These are phyloP conservation scores for Odontocerum albicorne DNA, from an alignment of 2,888 invertebrate genomes.

Conservation along the genomic window DNA sequence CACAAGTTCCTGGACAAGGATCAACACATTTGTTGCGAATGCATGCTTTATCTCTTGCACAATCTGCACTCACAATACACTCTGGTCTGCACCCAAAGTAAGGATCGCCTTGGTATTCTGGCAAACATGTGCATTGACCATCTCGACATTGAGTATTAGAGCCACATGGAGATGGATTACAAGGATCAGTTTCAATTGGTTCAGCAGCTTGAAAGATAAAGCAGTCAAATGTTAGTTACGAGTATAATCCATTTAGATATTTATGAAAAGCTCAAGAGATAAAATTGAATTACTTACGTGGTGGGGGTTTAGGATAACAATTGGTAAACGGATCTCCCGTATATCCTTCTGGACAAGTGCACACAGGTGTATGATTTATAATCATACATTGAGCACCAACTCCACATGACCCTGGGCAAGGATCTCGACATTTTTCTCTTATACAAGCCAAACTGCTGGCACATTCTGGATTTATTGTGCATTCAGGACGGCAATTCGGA, in stretches of 20 bases:
- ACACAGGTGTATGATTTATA: constrained; percentile 74
- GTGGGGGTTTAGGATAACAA: constrained; percentile 59
- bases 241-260: background rate
- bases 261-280: no score
- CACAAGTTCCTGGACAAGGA: constrained; percentile 74
- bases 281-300: constrained; percentile 35
- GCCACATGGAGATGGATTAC: constrained; percentile 78
- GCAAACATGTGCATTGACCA: constrained; percentile 73
- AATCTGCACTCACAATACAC: constrained; percentile 79
- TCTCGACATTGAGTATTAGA: constrained; percentile 72
- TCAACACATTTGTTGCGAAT: constrained; percentile 68
- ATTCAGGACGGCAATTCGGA: constrained; percentile 70
- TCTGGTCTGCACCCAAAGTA: constrained; percentile 77
- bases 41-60: constrained; percentile 75
- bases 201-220: constrained; percentile 42
- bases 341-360: constrained; percentile 64
- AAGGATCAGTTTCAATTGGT: constrained; percentile 59
- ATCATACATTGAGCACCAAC: constrained; percentile 72
- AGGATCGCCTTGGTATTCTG: constrained; percentile 79
- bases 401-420: constrained; percentile 79
- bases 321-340: constrained; percentile 76
- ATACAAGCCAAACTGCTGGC: constrained; percentile 73
- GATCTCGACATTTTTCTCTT: constrained; percentile 74
- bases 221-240: background rate
- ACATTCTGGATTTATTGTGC: constrained; percentile 74